Base-by-base conservation (phyloP, 2,113 vertebrate species). In the Dipodomys stephensi region DNA sequence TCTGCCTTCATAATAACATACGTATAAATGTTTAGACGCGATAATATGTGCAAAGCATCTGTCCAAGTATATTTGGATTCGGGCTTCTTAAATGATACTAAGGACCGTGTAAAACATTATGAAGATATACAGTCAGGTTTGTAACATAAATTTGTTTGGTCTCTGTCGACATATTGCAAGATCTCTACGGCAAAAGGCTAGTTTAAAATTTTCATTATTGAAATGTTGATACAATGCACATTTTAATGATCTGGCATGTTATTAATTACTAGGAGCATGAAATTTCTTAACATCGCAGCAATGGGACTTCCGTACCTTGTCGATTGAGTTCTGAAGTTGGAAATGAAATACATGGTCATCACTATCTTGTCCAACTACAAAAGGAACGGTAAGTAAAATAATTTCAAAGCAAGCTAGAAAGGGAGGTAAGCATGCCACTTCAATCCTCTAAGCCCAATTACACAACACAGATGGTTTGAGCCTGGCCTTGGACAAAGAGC, bases 281-380 rank as follows among this genome's bases (percentile, higher is more conserved):
- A 4, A 88, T 82, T 73, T 88, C 83, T n/a, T 67, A 71, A 0
- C 85, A 76, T 85, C n/a, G 81, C 35, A 46, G 9, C 4, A 35
- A 35, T 20, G 9, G 4, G 3, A 0, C 0, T 6, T 30, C 53
- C 67, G 9, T 2, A 30, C 0, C 3, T 20, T 83, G 67, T 60
- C 35, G 62, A n/a, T 23, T 68, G 39, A 60, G 11, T 27, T 71
- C 2, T 74, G 6, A 8, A 60, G 28, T 20, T 79, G 6, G 10
- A 68, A 68, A 68, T 72, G 53, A 64, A 25, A 64, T 64, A 64
- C 23, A 20, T 64, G 22, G 35, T 76, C 19, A 64, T 35, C 15
- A 78, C 16, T 23, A 49, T 6, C 22, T 32, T 82, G 6, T 32
- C 35, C 25, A 30, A 72, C 22, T 62, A 22, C 16, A 81, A 65